A percentile compares a stretch with the other conserved stretches of the same genome.
These are phyloP conservation scores for Hydra vulgaris DNA, from an alignment of 30 jellyfish, hydroid and myxozoan species.

Conservation along the genomic window DNA sequence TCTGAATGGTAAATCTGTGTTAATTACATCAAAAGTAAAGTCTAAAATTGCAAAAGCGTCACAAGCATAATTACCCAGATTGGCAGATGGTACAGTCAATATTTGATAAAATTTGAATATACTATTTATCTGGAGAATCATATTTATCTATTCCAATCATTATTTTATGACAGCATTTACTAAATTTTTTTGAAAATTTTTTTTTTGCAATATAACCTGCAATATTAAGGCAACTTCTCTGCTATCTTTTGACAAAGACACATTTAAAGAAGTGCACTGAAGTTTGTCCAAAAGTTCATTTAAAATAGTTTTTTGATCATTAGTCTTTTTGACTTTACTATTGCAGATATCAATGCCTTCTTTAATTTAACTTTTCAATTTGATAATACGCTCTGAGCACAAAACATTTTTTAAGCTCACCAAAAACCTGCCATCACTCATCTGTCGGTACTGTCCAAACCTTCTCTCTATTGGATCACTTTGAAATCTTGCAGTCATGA, in stretches of 20 bases:
- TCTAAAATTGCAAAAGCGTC: too few relatives aligned
- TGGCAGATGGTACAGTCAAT: too few relatives aligned
- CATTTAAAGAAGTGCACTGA: neutral
- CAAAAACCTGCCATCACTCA: neutral
- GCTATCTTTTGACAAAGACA: neutral
- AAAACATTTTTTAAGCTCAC: neutral
- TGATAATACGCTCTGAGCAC: neutral
- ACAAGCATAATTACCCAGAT: too few relatives aligned
- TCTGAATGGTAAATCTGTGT: too few relatives aligned
- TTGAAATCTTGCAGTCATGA: neutral
- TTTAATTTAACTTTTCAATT: neutral
- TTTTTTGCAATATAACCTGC: neutral
- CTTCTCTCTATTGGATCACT: neutral
- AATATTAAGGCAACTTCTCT: neutral
- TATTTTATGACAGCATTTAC: too few relatives aligned
- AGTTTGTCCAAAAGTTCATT: too few relatives aligned
- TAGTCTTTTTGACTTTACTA: neutral
- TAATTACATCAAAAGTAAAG: too few relatives aligned
- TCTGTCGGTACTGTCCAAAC: neutral
- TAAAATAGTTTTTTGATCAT: neutral
- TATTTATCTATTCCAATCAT: too few relatives aligned
- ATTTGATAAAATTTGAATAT: too few relatives aligned
- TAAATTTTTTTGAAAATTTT: too few relatives aligned
- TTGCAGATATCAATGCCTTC: neutral
- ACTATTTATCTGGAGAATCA: too few relatives aligned